Base-by-base conservation (phyloP, 2,888 invertebrate species). In the Megalurothrips usitatus region DNA sequence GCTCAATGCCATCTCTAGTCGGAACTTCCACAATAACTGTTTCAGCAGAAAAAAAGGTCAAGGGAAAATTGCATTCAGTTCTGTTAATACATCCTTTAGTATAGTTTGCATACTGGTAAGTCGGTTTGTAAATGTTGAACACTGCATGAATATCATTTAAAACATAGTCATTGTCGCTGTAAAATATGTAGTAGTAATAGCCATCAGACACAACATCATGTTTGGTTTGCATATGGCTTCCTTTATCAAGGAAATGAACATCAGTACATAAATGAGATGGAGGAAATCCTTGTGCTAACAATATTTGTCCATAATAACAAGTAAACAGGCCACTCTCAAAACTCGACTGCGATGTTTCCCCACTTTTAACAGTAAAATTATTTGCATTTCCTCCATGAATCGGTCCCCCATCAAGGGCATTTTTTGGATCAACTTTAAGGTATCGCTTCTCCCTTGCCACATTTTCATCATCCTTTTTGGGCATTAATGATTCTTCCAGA, bases 141-240 rank as follows among this genome's bases (percentile, higher is more conserved):
- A 94, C 90, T 10, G 93, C 94, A 87, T 95, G 93, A 84, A 96
- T 93, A 85, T 94, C 92, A 87, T 95, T 96, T 79, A 89, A 90
- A 14, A 93, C 92, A 84, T 92, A 88, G 86, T 94, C 95, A 87
- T 95, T 95, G 86, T 96, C 94, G 84, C 94, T 95, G 86, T 95
- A 95, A 87, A 96, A 95, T 84, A 96, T 94, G 85, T 95, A 96
- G 87, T 96, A 96, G 86, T 95, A 96, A 87, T 95, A 95, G 11
- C 95, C 95, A 86, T 94, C 93, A 80, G 91, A 89, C 63, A 90
- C 88, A 43, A 95, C 92, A 83, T 94, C 91, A 84, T 95, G 94
- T 82, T 90, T 90, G 0, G 91, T 90, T 83, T 91, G 88, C 89
- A 94, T 92, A 83, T 92, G 92, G 47, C 91, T 91, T 10, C 91